These are phyloP conservation scores for Steinernema feltiae DNA, from an alignment of 1,140 invertebrate species.

Conservation along the genomic window DNA sequence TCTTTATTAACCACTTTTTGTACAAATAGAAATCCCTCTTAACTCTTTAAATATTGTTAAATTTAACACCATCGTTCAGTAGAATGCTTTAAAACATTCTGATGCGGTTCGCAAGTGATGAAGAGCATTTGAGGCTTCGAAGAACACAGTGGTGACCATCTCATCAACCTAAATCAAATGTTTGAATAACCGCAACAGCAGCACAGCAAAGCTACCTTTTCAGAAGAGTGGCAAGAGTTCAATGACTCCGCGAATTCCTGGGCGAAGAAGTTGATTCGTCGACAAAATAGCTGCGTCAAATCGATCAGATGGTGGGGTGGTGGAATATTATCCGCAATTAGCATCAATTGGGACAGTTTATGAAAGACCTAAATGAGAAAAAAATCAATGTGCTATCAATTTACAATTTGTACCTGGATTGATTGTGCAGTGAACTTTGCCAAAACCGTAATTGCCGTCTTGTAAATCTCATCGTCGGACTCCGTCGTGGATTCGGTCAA, in stretches of 20 bases:
- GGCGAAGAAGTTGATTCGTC: slow-evolving; percentile 18
- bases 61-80: too few species aligned
- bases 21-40: too few species aligned
- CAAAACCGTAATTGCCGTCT: neutral
- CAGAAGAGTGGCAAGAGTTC: neutral
- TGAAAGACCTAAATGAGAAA: slow-evolving; percentile 7
- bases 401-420: neutral
- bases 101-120: slow-evolving; percentile 22
- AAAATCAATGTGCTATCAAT: neutral
- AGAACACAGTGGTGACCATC: slow-evolving; percentile 17
- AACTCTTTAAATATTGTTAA: too few species aligned
- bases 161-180: slow-evolving; percentile 20
- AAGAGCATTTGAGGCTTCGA: slow-evolving; percentile 24
- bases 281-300: neutral
- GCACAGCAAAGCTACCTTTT: neutral
- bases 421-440: slow-evolving; percentile 14
- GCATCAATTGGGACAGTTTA: slow-evolving; percentile 15
- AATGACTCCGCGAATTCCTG: neutral
- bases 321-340: neutral
- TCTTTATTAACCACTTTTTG: too few species aligned
- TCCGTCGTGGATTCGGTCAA: neutral
- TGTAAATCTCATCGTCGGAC: neutral
- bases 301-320: neutral
- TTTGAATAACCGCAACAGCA: neutral
- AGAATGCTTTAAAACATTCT: slow-evolving; percentile 23